These are phyloP conservation scores for Dicentrarchus labrax DNA, from an alignment of 2,113 vertebrate genomes.

Conservation along the genomic window DNA sequence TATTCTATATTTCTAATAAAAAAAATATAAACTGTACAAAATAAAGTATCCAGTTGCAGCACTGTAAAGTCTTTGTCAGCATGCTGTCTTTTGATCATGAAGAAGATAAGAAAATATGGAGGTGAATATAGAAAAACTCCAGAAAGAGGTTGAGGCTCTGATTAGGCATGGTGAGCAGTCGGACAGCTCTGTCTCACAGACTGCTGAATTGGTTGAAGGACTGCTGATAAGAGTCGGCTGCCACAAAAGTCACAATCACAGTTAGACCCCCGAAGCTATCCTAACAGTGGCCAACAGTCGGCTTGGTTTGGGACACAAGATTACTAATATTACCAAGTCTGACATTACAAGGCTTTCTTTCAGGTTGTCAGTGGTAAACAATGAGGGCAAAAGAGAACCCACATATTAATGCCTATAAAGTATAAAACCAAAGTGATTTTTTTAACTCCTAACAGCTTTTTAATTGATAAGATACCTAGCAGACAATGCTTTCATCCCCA, in stretches of 20 bases:
- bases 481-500: not conserved
- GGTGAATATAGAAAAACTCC: constrained; percentile 7
- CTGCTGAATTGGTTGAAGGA: constrained; percentile 6
- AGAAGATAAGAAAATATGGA: not conserved
- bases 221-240: not conserved
- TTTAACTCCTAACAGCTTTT: not conserved
- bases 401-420: not conserved
- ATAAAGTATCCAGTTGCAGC: not conserved
- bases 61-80: constrained; percentile 2
- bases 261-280: not conserved
- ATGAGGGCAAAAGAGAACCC: not conserved
- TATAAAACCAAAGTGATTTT: not conserved
- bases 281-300: not conserved
- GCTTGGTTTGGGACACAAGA: not conserved
- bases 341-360: not conserved
- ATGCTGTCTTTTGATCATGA: constrained; percentile 7
- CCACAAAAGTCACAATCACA: not conserved
- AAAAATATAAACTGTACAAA: not conserved
- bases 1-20: not conserved
- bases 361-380: not conserved
- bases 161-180: constrained; percentile 7
- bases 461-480: not conserved
- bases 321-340: not conserved
- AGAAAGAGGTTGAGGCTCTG: not conserved
- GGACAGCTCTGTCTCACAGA: constrained; percentile 26